Evolutionary conservation across 2,888 invertebrate species (phyloP).

Genomic region (Aspidiotus destructor): DNA sequence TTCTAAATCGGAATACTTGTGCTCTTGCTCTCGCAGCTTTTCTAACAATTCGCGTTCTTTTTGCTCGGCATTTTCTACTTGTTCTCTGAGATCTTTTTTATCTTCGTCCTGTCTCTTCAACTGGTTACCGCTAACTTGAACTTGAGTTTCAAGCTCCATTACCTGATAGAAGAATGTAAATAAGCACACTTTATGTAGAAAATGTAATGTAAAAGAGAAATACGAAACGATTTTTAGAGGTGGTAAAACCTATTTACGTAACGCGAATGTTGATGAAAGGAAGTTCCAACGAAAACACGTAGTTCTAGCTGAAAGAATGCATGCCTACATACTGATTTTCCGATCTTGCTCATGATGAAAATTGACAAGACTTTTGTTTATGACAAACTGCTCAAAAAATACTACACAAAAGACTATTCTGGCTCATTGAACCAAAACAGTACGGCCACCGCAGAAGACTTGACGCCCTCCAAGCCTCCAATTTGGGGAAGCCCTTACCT

Average conservation of each 20-base stretch:
- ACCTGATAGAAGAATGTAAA: slow-evolving; percentile 44
- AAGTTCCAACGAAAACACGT: not conserved
- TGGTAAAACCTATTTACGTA: not conserved
- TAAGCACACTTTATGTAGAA: no score
- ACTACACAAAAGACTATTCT: no score
- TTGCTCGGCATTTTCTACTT: slow-evolving; percentile 61
- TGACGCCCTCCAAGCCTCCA: no score
- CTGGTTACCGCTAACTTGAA: slow-evolving; percentile 81
- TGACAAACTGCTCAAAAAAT: no score
- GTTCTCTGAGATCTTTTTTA: slow-evolving; percentile 69
- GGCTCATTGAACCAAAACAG: no score
- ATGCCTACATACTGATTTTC: no score
- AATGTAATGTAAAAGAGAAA: not conserved
- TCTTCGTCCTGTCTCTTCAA: slow-evolving; percentile 87
- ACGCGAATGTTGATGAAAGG: no score
- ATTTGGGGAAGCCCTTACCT: no score
- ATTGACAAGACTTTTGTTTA: no score
- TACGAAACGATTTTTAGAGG: not conserved
- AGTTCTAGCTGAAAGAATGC: no score
- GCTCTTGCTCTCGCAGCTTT: slow-evolving; percentile 71
- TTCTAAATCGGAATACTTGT: slow-evolving; percentile 55
- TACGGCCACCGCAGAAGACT: no score
- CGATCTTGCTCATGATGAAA: no score
- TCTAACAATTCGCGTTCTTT: slow-evolving; percentile 66
- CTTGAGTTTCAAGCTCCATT: slow-evolving; percentile 94